Conservation (phyloP, 2,113 vertebrate species). For the Bufo gargarizans region DNA sequence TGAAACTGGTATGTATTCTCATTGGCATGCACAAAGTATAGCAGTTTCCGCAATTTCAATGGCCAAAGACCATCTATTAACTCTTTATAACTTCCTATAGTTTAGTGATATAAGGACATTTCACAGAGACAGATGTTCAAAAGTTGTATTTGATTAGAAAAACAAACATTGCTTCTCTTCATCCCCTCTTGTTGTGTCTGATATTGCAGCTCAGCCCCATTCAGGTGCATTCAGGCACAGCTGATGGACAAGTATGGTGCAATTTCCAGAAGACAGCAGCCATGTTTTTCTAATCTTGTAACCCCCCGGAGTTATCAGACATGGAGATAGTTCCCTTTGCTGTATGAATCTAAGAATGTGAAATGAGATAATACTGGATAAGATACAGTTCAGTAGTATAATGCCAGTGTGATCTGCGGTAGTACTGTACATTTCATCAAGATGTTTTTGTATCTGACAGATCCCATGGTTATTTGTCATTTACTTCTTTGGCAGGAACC, state of each 20-base stretch:
- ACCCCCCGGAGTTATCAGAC: not conserved
- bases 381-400: not conserved
- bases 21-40: too few species aligned
- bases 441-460: not conserved
- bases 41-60: too few species aligned
- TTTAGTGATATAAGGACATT: too few species aligned
- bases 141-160: not conserved
- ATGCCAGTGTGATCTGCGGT: not conserved
- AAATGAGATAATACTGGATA: not conserved
- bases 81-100: not conserved
- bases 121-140: not conserved
- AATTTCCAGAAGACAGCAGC: not conserved
- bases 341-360: not conserved
- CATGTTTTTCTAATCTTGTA: not conserved
- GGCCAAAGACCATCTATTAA: too few species aligned
- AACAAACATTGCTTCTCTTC: not conserved
- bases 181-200: not conserved
- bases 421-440: not conserved
- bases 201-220: not conserved
- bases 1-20: too few species aligned
- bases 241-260: not conserved
- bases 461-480: not conserved
- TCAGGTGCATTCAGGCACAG: not conserved
- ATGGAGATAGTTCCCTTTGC: not conserved
- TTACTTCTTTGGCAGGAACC: conserved; percentile 8